Evolutionary conservation across 2,888 invertebrate genomes (phyloP), one percentile per base, ranked within the genome.

Genomic region (Philaethria dido): DNA sequence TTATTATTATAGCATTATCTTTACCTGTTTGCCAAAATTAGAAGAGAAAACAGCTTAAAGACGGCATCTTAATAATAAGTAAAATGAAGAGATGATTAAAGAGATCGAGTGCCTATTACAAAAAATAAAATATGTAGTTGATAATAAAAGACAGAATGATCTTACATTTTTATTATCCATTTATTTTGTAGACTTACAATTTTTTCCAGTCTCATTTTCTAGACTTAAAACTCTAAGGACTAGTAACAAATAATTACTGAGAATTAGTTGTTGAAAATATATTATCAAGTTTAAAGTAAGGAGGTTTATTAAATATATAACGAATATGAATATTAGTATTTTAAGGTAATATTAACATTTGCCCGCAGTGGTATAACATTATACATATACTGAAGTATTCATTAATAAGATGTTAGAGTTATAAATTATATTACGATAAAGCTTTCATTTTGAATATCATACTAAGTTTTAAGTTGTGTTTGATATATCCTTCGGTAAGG

Each of bases 401-500:
- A 22, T 6, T 14, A 48, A 48, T 22, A 25, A 20, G 20, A 11
- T 20, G 13, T 18, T 20, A 20, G 13, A 47, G 13, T 13, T 20
- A 5, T 20, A 47, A 20, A 14, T 20, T 14, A 16, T 25, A 14
- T 14, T 14, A 48, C 0, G 4, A 22, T n/a, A 22, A 22, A 14
- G n/a, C n/a, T 47, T 47, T 42, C 18, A 22, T 36, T 59, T 44
- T 25, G 25, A 0, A 16, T 14, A 16, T 44, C 5, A 4, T 29
- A 18, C 47, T 16, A 20, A 1, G n/a, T 45, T 0, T 33, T 55
- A 2, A 29, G 14, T n/a, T 9, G 18, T 8, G 8, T 57, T 18
- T 25, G 62, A 52, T 39, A 83, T 81, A 47, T 90, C 90, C 72
- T 87, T 92, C 0, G 88, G 92, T 2, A 93, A 80, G 16, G 93